A percentile compares a stretch with the other conserved stretches of the same genome.
Conservation (phyloP, 64 coral and sea anemone genomes). For the Pocillopora damicornis region DNA sequence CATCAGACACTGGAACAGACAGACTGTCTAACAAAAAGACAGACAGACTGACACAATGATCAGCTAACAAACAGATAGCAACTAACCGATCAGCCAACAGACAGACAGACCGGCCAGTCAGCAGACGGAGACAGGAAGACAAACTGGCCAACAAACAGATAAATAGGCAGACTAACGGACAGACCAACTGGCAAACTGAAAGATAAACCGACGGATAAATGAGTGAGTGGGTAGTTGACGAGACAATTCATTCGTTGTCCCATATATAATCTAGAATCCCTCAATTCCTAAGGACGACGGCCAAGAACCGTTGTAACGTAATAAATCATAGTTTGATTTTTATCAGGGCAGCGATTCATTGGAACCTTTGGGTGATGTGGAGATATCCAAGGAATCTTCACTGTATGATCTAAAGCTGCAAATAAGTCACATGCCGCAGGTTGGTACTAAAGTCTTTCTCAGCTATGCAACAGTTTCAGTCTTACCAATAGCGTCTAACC, state of each 20-base stretch:
- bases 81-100: too few species aligned
- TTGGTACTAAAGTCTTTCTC: neutral
- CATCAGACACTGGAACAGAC: too few species aligned
- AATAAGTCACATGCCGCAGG: constrained; percentile 52
- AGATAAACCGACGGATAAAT: too few species aligned
- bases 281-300: neutral
- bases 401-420: constrained; percentile 69
- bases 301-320: too few species aligned
- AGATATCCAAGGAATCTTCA: constrained; percentile 61
- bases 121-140: too few species aligned
- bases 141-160: neutral
- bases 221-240: too few species aligned
- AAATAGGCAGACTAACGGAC: neutral
- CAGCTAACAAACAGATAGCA: too few species aligned
- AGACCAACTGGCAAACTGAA: too few species aligned
- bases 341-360: constrained; percentile 7
- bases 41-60: too few species aligned
- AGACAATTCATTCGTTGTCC: neutral
- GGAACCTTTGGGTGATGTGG: constrained; percentile 48
- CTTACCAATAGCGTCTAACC: too few species aligned
- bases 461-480: neutral
- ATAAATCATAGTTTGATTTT: neutral
- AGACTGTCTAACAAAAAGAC: too few species aligned
- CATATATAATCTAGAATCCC: neutral
- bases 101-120: too few species aligned